Evolutionary conservation across 2,113 vertebrate genomes (phyloP).

Genomic region (Bufo gargarizans): DNA sequence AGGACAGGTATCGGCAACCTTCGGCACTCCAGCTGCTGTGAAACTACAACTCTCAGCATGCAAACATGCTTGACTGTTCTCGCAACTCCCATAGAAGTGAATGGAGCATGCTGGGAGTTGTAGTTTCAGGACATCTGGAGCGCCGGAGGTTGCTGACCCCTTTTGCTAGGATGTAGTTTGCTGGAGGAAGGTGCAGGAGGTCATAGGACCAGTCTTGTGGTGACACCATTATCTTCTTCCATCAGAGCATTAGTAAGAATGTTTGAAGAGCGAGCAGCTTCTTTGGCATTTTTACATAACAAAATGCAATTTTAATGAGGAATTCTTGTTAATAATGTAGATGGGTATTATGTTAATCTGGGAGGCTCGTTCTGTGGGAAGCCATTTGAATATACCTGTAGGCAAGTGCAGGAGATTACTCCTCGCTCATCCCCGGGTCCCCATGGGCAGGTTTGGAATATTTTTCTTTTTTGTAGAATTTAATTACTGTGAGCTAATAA

Average conservation of each 20-base stretch:
- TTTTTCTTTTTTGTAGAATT: neutral
- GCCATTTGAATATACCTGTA: slow-evolving; percentile 3
- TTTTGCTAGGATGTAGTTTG: too few relatives aligned
- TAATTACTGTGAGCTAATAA: slow-evolving; percentile 6
- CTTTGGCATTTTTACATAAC: slow-evolving; percentile 8
- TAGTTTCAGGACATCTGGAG: too few relatives aligned
- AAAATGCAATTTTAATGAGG: slow-evolving; percentile 35
- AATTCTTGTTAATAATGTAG: slow-evolving; percentile 24
- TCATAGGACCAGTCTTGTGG: too few relatives aligned
- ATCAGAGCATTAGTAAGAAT: neutral
- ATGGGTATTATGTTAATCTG: slow-evolving; percentile 11
- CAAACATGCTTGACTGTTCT: too few relatives aligned
- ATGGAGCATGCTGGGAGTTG: too few relatives aligned
- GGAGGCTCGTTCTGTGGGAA: neutral
- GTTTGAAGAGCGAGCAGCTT: neutral
- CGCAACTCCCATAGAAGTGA: too few relatives aligned
- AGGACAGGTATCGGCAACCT: too few relatives aligned
- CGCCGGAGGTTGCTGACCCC: too few relatives aligned
- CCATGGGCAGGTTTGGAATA: neutral
- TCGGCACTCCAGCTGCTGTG: too few relatives aligned
- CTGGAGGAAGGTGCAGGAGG: too few relatives aligned
- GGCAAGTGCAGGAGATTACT: neutral
- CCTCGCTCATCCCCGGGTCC: neutral
- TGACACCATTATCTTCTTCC: neutral
- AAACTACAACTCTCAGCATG: too few relatives aligned